Conservation (phyloP, 2,797 vertebrate species). For the Epinephelus coioides region DNA sequence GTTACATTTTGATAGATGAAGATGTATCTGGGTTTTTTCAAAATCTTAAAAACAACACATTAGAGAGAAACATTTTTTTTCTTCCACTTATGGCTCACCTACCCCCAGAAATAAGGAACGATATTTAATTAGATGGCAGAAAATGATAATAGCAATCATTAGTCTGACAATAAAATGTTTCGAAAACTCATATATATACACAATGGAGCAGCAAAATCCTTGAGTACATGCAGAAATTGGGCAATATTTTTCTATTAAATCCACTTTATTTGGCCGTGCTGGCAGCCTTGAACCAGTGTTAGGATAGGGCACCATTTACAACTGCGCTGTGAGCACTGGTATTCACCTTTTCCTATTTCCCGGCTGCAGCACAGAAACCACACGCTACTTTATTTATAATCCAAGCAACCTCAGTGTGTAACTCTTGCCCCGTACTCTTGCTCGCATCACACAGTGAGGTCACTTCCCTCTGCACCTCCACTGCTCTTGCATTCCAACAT, state of each 20-base stretch:
- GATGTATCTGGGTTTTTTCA: not conserved
- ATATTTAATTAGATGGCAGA: constrained; percentile 7
- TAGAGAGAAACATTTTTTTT: not conserved
- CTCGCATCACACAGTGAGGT: constrained; percentile 86
- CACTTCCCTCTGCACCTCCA: constrained; percentile 84
- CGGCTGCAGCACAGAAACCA: constrained; percentile 77
- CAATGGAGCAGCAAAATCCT: constrained; percentile 24
- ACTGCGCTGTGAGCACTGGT: constrained; percentile 79
- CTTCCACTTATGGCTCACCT: not conserved
- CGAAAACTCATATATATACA: constrained; percentile 40
- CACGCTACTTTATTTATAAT: constrained; percentile 89
- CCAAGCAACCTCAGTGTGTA: constrained; percentile 82
- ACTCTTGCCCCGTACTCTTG: constrained; percentile 82
- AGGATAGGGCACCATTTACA: constrained; percentile 79
- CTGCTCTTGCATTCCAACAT: constrained; percentile 86
- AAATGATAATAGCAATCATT: not conserved
- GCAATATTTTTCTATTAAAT: constrained; percentile 48
- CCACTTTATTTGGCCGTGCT: constrained; percentile 65
- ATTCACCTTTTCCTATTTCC: constrained; percentile 85
- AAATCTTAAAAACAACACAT: not conserved
- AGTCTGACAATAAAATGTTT: constrained; percentile 13
- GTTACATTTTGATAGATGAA: not conserved
- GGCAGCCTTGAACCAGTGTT: constrained; percentile 82
- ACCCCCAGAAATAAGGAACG: not conserved
- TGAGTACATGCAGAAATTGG: constrained; percentile 39